phyloP scores from a whole-genome alignment of 1,140 invertebrate genomes.

The Microvelia longipes region DNA sequence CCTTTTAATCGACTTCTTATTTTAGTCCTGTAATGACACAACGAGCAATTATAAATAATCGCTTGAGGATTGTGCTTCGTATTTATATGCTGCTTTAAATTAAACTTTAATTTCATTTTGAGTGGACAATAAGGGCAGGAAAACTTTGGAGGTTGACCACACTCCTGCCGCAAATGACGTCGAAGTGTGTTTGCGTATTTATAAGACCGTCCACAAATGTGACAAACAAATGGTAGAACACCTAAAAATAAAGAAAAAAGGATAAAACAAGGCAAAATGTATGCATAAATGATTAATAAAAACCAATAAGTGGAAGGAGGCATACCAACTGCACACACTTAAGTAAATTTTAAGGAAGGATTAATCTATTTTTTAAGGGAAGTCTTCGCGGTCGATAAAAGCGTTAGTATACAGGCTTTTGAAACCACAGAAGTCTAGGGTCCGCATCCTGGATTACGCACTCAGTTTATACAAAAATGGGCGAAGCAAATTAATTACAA shows the following conservation, averaged over 20 bases:
- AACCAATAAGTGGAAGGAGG: no score
- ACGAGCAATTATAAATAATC: neutral
- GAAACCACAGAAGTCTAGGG: no score
- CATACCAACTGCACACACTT: no score
- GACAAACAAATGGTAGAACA: slow-evolving; percentile 2
- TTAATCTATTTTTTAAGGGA: no score
- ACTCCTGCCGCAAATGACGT: slow-evolving; percentile 9
- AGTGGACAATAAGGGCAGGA: neutral
- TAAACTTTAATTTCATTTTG: neutral
- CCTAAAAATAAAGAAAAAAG: neutral
- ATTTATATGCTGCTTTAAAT: slow-evolving; percentile 26
- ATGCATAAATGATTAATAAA: neutral
- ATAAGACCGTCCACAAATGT: neutral
- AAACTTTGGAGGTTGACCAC: slow-evolving; percentile 7
- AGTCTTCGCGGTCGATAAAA: no score
- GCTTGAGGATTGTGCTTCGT: slow-evolving; percentile 22
- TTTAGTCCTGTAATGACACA: neutral
- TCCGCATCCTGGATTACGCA: no score
- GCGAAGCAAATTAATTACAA: no score
- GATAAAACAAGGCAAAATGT: neutral
- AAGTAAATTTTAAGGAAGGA: no score
- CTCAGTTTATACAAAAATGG: no score
- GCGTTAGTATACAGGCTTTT: no score
- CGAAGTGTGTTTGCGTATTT: neutral
- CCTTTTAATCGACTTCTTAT: neutral